Evolutionary conservation across 2,113 vertebrate genomes (phyloP).

Genomic region (Ellobius talpinus): DNA sequence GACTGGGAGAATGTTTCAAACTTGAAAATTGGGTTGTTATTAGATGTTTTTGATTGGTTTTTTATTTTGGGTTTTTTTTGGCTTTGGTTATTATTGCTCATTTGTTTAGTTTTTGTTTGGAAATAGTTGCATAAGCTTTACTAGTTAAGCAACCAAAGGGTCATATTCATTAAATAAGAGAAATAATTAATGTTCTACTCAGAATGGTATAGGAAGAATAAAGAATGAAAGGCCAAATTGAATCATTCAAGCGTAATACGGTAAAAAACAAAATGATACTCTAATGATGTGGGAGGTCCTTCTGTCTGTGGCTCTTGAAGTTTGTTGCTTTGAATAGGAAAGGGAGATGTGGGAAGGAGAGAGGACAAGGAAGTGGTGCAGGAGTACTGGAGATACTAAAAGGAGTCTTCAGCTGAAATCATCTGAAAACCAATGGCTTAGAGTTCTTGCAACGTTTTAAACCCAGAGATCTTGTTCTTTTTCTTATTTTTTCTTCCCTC

Average conservation of each 20-base stretch:
- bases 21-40: not conserved
- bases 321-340: not conserved
- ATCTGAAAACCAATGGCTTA: conserved; percentile 26
- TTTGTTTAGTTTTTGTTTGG: not conserved
- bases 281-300: not conserved
- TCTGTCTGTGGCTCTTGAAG: not conserved
- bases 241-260: not conserved
- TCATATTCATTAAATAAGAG: not conserved
- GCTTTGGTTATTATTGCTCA: not conserved
- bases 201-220: not conserved
- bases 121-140: not conserved
- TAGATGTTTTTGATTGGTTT: not conserved
- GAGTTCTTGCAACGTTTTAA: conserved; percentile 1
- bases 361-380: too few species aligned
- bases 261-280: not conserved
- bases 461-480: not conserved
- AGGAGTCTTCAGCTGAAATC: not conserved
- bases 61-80: not conserved
- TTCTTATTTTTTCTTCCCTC: not conserved
- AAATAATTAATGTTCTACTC: conserved; percentile 19
- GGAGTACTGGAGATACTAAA: not conserved
- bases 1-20: not conserved
- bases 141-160: not conserved
- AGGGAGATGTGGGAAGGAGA: not conserved
- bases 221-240: not conserved